Evolutionary conservation across 2,797 vertebrate species (phyloP), one percentile per base, ranked within the genome.

Genomic region (Euthynnus affinis): DNA sequence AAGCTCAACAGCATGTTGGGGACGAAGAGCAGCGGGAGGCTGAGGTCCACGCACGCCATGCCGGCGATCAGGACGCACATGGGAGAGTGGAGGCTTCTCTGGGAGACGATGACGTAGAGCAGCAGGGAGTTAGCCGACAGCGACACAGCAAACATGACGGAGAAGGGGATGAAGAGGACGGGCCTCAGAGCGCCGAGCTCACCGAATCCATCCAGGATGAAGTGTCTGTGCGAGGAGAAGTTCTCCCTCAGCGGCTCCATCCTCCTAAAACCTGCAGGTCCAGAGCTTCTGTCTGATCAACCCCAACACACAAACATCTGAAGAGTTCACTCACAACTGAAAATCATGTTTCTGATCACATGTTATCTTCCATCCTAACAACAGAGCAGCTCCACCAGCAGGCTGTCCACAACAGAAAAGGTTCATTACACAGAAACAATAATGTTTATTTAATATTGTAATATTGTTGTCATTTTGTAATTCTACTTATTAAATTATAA

Each of bases 11-110:
- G 76, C 74, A 92, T 82, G 83, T 89, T 87, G 27, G 94, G 93
- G 1, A 89, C 66, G 2, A 83, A 86, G 42, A 92, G 76, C 10
- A 91, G 70, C 2, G 91, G 93, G 1, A 91, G 46, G 3, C 83
- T 74, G 34, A 93, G 32, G 27, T 94, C 91, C 22, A 90, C 74
- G 2, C 44, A 49, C 0, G 92, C 78, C 80, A 93, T 74, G 69
- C 78, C 80, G 4, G 78, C 88, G 18, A 95, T 87, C 23, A 96
- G 93, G 56, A 94, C 71, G 80, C 81, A 93, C 95, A 95, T 95
- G 0, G 94, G 95, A 0, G 89, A 87, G 44, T 92, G 93, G 23
- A 94, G 85, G 69, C 71, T 78, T 4, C 52, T 85, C 1, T 85
- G 71, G 1, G 80, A 81, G 20, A 83, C 23, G 34, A 92, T 40